Conservation (phyloP, 1,140 invertebrate genomes). For the Wasmannia auropunctata region DNA sequence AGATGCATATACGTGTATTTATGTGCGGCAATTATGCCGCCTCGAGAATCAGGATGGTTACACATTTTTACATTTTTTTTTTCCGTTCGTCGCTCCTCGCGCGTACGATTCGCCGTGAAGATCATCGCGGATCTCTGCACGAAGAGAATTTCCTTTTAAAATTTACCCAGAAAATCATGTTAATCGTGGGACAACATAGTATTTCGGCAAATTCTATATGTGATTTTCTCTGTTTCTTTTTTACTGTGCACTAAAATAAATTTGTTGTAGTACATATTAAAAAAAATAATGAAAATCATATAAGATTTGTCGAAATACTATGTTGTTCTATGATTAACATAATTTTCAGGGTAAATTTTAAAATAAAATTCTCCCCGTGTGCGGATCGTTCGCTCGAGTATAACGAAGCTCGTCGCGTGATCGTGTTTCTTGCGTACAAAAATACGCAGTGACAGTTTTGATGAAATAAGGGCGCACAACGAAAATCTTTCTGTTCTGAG, state of each 20-base stretch:
- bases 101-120: background rate
- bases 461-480: background rate
- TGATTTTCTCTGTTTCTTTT: no score
- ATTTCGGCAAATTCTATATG: no score
- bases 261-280: no score
- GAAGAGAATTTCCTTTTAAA: no score
- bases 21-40: constrained; percentile 20
- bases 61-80: constrained; percentile 61
- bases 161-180: no score
- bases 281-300: no score
- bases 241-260: no score
- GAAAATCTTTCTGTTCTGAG: background rate
- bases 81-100: background rate
- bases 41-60: constrained; percentile 43
- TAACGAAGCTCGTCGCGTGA: background rate
- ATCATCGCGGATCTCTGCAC: background rate
- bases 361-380: no score
- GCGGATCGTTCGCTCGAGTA: background rate
- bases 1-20: constrained; percentile 58
- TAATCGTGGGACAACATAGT: no score
- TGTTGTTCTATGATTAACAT: no score
- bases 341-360: no score
- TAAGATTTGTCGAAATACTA: no score
- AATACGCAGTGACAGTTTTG: background rate
- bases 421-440: background rate